Percentiles rank a stretch among this genome's conserved stretches.
Evolutionary conservation across 2,888 invertebrate species (phyloP).

Genomic region (Exephanes ischioxanthus): DNA sequence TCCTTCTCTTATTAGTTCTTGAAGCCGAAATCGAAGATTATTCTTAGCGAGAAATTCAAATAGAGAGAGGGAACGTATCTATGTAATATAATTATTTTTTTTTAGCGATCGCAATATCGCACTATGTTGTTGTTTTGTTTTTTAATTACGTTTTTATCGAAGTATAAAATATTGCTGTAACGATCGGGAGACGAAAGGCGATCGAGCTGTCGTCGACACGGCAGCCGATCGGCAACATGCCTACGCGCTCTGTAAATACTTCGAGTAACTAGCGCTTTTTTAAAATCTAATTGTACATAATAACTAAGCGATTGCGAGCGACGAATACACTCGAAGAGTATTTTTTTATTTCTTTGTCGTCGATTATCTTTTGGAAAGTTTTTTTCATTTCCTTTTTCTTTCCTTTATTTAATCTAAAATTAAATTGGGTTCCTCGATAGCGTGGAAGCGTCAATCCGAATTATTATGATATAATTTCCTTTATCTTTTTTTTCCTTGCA

Average conservation of each 20-base stretch:
- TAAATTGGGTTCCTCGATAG: conserved; percentile 60
- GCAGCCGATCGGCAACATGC: conserved; percentile 42
- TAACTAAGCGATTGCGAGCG: conserved; percentile 56
- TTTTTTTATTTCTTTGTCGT: conserved; percentile 42
- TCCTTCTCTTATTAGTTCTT: conserved; percentile 35
- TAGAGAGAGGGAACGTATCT: conserved; percentile 63
- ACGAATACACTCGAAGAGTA: conserved; percentile 47
- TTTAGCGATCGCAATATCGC: conserved; percentile 55
- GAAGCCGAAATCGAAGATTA: conserved; percentile 63
- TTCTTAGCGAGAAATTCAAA: conserved; percentile 63
- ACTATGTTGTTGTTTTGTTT: conserved; percentile 25
- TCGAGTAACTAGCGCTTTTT: conserved; percentile 34
- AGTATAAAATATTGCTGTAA: conserved; percentile 69
- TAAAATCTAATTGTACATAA: conserved; percentile 35
- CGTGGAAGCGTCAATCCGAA: conserved; percentile 57
- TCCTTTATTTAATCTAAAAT: conserved; percentile 48
- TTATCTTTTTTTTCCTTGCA: conserved; percentile 4
- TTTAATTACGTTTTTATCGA: conserved; percentile 51
- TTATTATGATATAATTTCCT: conserved; percentile 8
- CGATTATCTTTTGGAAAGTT: conserved; percentile 48
- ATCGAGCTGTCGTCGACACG: conserved; percentile 40
- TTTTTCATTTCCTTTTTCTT: conserved; percentile 36
- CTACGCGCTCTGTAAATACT: conserved; percentile 47
- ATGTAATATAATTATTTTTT: conserved; percentile 33
- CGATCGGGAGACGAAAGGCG: conserved; percentile 49